Evolutionary conservation across 2,888 invertebrate species (phyloP).

Genomic region (Tetrapedia diversipes): DNA sequence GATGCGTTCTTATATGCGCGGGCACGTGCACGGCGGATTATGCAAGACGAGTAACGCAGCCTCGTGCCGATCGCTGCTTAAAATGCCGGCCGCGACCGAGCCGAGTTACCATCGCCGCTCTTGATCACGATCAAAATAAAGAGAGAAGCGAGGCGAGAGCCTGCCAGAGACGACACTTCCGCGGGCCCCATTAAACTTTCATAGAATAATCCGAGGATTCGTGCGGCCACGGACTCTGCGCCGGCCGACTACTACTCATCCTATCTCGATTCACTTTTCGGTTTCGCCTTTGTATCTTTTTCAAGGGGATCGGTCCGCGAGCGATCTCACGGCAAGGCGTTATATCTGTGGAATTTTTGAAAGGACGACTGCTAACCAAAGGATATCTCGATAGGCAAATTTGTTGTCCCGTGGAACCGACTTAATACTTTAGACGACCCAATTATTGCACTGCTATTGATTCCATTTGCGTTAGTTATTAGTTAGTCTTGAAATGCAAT

Average conservation of each 20-base stretch:
- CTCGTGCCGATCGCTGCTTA: slow-evolving; percentile 61
- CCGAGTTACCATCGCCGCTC: slow-evolving; percentile 35
- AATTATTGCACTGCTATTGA: too few species aligned
- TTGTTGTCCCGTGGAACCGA: too few species aligned
- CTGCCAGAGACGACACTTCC: slow-evolving; percentile 20
- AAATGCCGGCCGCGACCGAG: slow-evolving; percentile 43
- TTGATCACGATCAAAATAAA: slow-evolving; percentile 47
- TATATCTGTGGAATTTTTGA: too few species aligned
- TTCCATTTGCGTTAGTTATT: too few species aligned
- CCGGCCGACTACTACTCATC: too few species aligned
- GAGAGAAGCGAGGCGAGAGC: slow-evolving; percentile 42
- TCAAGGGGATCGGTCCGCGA: too few species aligned
- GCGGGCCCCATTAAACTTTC: slow-evolving; percentile 39
- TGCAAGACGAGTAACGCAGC: slow-evolving; percentile 61
- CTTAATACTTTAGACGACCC: too few species aligned
- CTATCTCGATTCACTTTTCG: slow-evolving; percentile 31
- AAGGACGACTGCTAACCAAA: too few species aligned
- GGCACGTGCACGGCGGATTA: slow-evolving; percentile 67
- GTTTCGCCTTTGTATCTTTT: not conserved
- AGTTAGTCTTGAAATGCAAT: too few species aligned
- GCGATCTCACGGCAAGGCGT: too few species aligned
- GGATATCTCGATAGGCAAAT: too few species aligned
- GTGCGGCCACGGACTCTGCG: not conserved
- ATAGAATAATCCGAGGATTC: slow-evolving; percentile 18
- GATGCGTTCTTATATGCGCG: slow-evolving; percentile 68